Evolutionary conservation across 2,797 vertebrate genomes (phyloP).

Genomic region (Paedocypris micromegethes): DNA sequence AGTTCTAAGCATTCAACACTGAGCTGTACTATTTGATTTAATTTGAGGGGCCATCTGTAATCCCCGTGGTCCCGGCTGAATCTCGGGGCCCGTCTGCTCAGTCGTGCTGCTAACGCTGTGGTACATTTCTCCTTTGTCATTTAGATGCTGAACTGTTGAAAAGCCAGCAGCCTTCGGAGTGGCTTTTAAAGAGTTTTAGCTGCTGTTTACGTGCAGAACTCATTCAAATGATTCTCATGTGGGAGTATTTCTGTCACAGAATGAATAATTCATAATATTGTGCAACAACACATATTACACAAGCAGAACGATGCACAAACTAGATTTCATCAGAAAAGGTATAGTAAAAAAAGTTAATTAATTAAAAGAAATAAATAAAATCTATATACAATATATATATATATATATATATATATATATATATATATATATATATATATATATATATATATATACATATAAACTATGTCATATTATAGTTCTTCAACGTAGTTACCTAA

Average conservation of each 20-base stretch:
- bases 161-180: neutral
- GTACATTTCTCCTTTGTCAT: constrained; percentile 19
- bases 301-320: neutral
- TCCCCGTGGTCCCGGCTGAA: constrained; percentile 52
- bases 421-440: no score
- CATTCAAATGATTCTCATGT: constrained; percentile 10
- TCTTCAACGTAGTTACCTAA: no score
- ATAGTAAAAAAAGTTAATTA: neutral
- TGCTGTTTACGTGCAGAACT: constrained; percentile 22
- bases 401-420: no score
- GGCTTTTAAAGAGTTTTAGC: constrained; percentile 19
- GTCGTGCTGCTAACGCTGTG: neutral
- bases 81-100: constrained; percentile 20
- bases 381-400: no score
- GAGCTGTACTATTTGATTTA: constrained; percentile 67
- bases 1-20: constrained; percentile 49
- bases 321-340: neutral
- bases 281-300: constrained; percentile 2
- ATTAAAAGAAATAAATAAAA: neutral
- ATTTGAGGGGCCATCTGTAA: constrained; percentile 71
- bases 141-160: constrained; percentile 9
- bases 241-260: constrained; percentile 3
- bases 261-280: constrained; percentile 7
- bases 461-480: no score
- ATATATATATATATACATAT: no score